These are phyloP conservation scores for Oreochromis aureus DNA, from an alignment of 2,113 vertebrate genomes.

Conservation along the genomic window DNA sequence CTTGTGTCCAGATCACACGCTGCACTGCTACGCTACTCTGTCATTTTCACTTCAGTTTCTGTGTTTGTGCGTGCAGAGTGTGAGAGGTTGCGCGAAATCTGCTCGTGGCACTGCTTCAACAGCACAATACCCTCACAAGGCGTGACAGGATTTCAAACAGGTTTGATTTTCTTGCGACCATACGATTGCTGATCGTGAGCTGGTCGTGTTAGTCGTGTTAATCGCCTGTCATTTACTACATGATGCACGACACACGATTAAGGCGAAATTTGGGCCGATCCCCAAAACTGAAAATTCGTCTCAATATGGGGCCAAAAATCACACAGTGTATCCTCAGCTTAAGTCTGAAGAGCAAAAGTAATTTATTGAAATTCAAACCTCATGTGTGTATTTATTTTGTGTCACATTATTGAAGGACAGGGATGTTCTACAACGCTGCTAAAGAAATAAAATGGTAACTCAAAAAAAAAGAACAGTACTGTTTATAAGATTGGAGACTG, in stretches of 20 bases:
- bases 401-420: background rate
- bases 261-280: background rate
- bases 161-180: background rate
- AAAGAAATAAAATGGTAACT: background rate
- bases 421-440: background rate
- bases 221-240: background rate
- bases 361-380: constrained; percentile 17
- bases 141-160: rapidly evolving
- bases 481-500: background rate
- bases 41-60: background rate
- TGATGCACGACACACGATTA: rapidly evolving
- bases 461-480: background rate
- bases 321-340: background rate
- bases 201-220: background rate
- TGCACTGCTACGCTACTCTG: background rate
- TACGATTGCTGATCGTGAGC: constrained; percentile 30
- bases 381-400: background rate
- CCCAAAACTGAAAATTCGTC: background rate
- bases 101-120: background rate
- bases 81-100: background rate
- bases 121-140: background rate
- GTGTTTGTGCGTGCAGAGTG: rapidly evolving
- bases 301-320: background rate
- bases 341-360: background rate
- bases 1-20: background rate